Conservation (phyloP, 2,888 invertebrate genomes). For the Acanthosepion lycidas region DNA sequence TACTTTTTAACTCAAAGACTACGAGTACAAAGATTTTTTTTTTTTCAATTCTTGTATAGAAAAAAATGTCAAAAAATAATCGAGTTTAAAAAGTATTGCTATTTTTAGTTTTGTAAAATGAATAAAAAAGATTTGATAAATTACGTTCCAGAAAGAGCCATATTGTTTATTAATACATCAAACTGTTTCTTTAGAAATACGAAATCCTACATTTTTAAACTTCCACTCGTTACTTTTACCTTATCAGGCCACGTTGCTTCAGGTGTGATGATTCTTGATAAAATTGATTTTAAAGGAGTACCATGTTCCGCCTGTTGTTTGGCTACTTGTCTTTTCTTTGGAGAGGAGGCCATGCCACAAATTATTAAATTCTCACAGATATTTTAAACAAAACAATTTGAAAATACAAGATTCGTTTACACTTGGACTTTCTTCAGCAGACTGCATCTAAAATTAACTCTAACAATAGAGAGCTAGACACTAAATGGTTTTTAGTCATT, state of each 20-base stretch:
- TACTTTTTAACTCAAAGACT: no score
- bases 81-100: background rate
- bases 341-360: constrained; percentile 52
- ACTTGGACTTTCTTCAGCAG: background rate
- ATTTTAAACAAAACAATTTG: background rate
- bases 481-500: background rate
- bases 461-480: background rate
- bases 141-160: background rate
- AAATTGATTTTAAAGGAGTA: constrained; percentile 50
- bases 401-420: background rate
- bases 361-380: background rate
- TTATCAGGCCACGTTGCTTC: constrained; percentile 63
- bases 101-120: background rate
- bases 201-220: no score
- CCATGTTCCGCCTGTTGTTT: constrained; percentile 53
- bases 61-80: background rate
- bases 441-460: background rate
- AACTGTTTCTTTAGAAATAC: no score
- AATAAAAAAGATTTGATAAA: background rate
- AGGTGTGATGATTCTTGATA: constrained; percentile 58
- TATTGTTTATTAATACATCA: background rate
- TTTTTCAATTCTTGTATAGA: no score
- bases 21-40: no score
- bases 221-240: constrained; percentile 48
- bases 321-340: constrained; percentile 50